Evolutionary conservation across 37 sponge, comb jelly and placozoan species (phyloP), one percentile per base, ranked within the genome.

Genomic region (Ianthella basta): DNA sequence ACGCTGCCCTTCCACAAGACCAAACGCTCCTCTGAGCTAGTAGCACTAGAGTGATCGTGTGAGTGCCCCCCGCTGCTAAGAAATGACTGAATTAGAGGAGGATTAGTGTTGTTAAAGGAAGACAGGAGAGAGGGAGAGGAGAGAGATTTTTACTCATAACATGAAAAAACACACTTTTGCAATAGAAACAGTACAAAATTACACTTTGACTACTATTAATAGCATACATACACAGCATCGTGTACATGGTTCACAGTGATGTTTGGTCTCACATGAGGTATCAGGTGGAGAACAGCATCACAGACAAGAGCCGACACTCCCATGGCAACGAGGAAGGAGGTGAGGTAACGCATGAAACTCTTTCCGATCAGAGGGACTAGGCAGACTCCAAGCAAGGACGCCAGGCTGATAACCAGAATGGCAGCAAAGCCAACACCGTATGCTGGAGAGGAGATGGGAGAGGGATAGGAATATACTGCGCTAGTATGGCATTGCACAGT

Each of bases 361-460:
- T 86, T 81, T 36, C 80, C 70, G 6, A 86, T 19, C 21, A 89
- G 44, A 0, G 93, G 93, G 10, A 94, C 65, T 0, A 79, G 21
- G 0, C 83, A 30, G 27, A 94, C 44, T 23, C 89, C 92, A 4
- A 84, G 38, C 39, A 91, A 83, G 19, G 95, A 91, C 21, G 18
- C 72, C 37, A 75, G 30, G 54, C 87, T 86, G 35, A 94, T 79
- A 53, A 89, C 10, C 23, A 87, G 32, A 16, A 89, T 64, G 60
- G 90, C 85, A 30, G 89, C 69, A 66, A 91, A 91, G 0, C 92
- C 92, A 86, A 85, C 87, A 8, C 93, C 92, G 66, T 89, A 94
- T 1, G 88, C 95, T 91, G 80, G 33, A 77, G 35, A 70, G 14
- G 30, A 32, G 55, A 55, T 35, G 19, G 0, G 64, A 23, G 25